A percentile compares a stretch with the other conserved stretches of the same genome.
phyloP scores from a whole-genome alignment of 2,888 invertebrate species.

The Pecten maximus region DNA sequence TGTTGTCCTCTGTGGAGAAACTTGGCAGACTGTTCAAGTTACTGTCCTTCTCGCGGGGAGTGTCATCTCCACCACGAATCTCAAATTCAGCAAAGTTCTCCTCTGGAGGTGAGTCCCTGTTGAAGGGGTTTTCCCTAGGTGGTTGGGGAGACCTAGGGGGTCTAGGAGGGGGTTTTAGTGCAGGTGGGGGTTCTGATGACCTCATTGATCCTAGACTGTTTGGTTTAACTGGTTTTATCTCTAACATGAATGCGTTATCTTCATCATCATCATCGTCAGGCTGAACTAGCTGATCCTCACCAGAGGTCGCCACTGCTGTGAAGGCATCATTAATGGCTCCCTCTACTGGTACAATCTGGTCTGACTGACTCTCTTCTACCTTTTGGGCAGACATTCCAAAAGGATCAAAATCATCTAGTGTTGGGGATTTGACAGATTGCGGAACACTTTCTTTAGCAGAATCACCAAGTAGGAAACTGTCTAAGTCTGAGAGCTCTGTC shows the following conservation, averaged over 20 bases:
- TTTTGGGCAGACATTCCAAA: conserved; percentile 59
- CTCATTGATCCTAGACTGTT: conserved; percentile 46
- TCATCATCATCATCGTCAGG: conserved; percentile 63
- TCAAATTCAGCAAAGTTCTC: conserved; percentile 81
- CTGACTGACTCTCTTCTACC: conserved; percentile 36
- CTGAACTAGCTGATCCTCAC: conserved; percentile 59
- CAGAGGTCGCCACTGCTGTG: conserved; percentile 57
- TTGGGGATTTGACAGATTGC: conserved; percentile 40
- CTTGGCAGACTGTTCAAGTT: conserved; percentile 56
- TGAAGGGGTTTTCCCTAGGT: conserved; percentile 82
- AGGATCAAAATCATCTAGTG: conserved; percentile 66
- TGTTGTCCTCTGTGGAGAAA: conserved; percentile 71
- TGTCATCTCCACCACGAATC: conserved; percentile 67
- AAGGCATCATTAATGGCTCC: conserved; percentile 49
- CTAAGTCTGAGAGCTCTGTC: conserved; percentile 36
- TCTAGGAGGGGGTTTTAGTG: conserved; percentile 76
- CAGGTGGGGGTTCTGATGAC: conserved; percentile 63
- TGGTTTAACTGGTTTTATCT: conserved; percentile 66
- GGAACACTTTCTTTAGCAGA: conserved; percentile 33
- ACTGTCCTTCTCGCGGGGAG: conserved; percentile 59
- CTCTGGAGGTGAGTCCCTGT: conserved; percentile 80
- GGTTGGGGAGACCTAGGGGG: conserved; percentile 73
- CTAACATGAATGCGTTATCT: conserved; percentile 65
- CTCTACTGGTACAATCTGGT: conserved; percentile 8
- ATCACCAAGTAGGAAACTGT: conserved; percentile 37